These are phyloP conservation scores for Synanthedon andrenaeformis DNA, from an alignment of 2,888 invertebrate species.

Conservation along the genomic window DNA sequence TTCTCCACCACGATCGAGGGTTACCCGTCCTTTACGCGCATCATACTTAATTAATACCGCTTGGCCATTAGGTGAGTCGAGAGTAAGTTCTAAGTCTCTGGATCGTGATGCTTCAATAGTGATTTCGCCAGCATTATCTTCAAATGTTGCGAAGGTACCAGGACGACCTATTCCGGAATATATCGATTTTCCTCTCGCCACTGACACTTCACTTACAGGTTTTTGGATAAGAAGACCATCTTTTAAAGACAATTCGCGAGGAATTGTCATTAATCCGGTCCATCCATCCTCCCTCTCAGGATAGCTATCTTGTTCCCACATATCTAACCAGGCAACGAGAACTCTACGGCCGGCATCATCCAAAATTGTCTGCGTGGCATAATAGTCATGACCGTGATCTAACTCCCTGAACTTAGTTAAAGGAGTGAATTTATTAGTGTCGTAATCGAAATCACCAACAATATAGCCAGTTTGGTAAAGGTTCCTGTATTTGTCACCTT, in stretches of 20 bases:
- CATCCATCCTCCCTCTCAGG: conserved; percentile 45
- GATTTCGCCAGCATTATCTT: conserved; percentile 38
- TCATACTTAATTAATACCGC: conserved; percentile 32
- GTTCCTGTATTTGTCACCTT: conserved; percentile 43
- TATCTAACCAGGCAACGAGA: conserved; percentile 50
- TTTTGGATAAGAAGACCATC: conserved; percentile 31
- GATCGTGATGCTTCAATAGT: conserved; percentile 15
- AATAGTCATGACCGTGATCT: conserved; percentile 54
- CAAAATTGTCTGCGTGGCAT: conserved; percentile 49
- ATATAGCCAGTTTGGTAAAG: conserved; percentile 53
- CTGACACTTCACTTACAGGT: conserved; percentile 25
- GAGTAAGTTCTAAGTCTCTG: conserved; percentile 21
- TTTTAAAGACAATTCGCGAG: conserved; percentile 32
- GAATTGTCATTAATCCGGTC: conserved; percentile 49
- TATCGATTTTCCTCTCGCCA: conserved; percentile 15
- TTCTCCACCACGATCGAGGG: conserved; percentile 39
- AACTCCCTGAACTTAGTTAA: conserved; percentile 34
- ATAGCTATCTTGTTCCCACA: conserved; percentile 46
- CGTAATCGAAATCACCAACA: conserved; percentile 48
- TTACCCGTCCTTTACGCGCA: conserved; percentile 17
- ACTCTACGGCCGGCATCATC: conserved; percentile 30
- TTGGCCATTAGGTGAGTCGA: conserved; percentile 21
- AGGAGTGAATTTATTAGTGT: conserved; percentile 25
- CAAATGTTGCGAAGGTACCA: conserved; percentile 13
- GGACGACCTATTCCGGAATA: conserved; percentile 16